phyloP scores from a whole-genome alignment of 2,797 vertebrate genomes.

The Falco cherrug region DNA sequence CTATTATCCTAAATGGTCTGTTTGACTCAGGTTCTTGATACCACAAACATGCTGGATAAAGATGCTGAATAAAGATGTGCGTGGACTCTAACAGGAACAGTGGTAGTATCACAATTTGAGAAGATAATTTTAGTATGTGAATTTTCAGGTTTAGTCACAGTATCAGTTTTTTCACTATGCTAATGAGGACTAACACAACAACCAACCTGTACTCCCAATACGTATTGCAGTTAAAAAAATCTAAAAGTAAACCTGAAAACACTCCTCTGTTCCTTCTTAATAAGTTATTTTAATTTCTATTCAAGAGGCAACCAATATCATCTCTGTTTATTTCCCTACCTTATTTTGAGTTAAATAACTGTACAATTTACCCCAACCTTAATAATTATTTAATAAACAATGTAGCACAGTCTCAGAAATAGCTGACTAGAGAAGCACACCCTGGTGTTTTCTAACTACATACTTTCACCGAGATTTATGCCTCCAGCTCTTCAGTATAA shows the following conservation, averaged over 20 bases:
- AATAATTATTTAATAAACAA: not conserved
- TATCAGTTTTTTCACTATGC: not conserved
- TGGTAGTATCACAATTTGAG: not conserved
- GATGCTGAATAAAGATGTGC: not conserved
- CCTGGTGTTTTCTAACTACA: not conserved
- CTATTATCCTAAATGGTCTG: not conserved
- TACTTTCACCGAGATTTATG: not conserved
- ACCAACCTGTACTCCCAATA: not conserved
- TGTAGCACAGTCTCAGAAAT: not conserved
- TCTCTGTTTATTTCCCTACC: not conserved
- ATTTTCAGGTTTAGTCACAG: not conserved
- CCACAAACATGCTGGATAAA: not conserved
- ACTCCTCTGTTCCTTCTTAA: not conserved
- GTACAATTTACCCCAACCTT: not conserved
- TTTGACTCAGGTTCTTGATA: not conserved
- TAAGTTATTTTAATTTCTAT: not conserved
- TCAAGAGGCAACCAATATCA: not conserved
- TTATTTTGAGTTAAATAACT: slow-evolving; percentile 1
- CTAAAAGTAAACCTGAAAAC: not conserved
- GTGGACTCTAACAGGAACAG: not conserved
- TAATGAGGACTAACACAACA: not conserved
- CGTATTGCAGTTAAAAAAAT: not conserved
- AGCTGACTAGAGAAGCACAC: not conserved
- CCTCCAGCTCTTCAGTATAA: not conserved
- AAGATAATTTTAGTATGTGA: not conserved